A percentile compares a stretch with the other conserved stretches of the same genome.
Evolutionary conservation across 1,140 invertebrate genomes (phyloP).

Genomic region (Macrocentrus cingulum): DNA sequence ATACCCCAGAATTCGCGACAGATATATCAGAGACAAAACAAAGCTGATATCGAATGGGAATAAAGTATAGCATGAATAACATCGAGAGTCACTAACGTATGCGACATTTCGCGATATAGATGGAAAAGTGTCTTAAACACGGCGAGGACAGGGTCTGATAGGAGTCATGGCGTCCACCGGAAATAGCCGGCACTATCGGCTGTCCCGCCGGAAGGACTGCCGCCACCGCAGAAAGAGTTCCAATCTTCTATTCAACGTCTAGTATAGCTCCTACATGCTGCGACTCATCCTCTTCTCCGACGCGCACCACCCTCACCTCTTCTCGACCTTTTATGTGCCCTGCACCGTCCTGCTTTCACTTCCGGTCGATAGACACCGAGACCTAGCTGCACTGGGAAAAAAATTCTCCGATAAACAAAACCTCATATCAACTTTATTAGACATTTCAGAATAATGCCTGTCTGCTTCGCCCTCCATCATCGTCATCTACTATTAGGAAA

Average conservation of each 20-base stretch:
- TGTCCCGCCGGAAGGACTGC: slow-evolving; percentile 51
- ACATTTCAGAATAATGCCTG: no score
- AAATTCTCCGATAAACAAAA: no score
- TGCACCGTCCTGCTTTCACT: background rate
- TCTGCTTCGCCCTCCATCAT: no score
- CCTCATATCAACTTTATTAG: no score
- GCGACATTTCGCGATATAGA: slow-evolving; percentile 11
- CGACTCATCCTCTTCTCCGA: slow-evolving; percentile 13
- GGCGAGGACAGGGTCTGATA: slow-evolving; percentile 39
- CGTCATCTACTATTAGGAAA: no score
- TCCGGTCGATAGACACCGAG: background rate
- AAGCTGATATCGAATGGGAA: no score
- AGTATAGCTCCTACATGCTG: slow-evolving; percentile 25
- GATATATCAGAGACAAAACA: no score
- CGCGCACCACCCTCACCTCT: slow-evolving; percentile 12
- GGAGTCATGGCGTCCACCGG: slow-evolving; percentile 55
- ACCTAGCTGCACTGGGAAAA: no score
- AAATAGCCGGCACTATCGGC: slow-evolving; percentile 58
- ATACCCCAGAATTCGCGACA: no score
- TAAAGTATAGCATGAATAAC: no score
- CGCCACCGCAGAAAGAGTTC: slow-evolving; percentile 56
- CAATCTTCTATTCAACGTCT: slow-evolving; percentile 56
- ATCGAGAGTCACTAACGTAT: no score
- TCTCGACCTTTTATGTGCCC: slow-evolving; percentile 2
- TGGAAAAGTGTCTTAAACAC: slow-evolving; percentile 17